A percentile compares a stretch with the other conserved stretches of the same genome.
These are phyloP conservation scores for Chaetogeoica ovagalla DNA, from an alignment of 2,888 invertebrate species.

Conservation along the genomic window DNA sequence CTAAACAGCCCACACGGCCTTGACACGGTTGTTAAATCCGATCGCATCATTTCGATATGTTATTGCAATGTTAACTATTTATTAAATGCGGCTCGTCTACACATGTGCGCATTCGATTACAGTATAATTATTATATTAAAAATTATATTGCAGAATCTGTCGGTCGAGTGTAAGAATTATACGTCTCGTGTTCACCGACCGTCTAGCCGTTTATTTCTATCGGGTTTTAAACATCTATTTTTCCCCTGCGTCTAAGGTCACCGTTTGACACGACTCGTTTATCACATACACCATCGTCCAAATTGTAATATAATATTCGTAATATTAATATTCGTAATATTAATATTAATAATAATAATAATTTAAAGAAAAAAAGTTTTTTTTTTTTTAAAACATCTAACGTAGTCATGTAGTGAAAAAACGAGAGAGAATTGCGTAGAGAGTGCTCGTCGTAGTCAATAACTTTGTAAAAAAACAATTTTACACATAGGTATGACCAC, in stretches of 20 bases:
- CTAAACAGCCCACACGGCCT: background rate
- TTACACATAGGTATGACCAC: too few species aligned
- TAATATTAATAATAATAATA: too few species aligned
- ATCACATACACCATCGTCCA: background rate
- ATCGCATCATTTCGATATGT: constrained; percentile 20
- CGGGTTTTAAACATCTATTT: constrained; percentile 13
- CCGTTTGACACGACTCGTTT: background rate
- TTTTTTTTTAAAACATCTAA: too few species aligned
- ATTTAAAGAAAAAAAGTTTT: too few species aligned
- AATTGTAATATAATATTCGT: too few species aligned
- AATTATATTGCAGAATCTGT: constrained; percentile 12
- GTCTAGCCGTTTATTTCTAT: constrained; percentile 17
- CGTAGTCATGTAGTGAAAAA: too few species aligned
- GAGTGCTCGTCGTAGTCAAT: too few species aligned
- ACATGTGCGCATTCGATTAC: constrained; percentile 5
- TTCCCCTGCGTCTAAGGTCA: constrained; percentile 3
- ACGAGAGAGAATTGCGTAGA: too few species aligned
- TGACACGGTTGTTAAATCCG: constrained; percentile 22
- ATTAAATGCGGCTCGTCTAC: too few species aligned
- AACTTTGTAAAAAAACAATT: too few species aligned
- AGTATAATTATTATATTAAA: constrained; percentile 27
- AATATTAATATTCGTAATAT: too few species aligned
- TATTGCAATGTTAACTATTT: too few species aligned
- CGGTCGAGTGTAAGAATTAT: constrained; percentile 26
- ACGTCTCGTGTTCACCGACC: constrained; percentile 24